A percentile compares a stretch with the other conserved stretches of the same genome.
phyloP scores from a whole-genome alignment of 2,113 vertebrate genomes.

The Morphnarchus princeps region DNA sequence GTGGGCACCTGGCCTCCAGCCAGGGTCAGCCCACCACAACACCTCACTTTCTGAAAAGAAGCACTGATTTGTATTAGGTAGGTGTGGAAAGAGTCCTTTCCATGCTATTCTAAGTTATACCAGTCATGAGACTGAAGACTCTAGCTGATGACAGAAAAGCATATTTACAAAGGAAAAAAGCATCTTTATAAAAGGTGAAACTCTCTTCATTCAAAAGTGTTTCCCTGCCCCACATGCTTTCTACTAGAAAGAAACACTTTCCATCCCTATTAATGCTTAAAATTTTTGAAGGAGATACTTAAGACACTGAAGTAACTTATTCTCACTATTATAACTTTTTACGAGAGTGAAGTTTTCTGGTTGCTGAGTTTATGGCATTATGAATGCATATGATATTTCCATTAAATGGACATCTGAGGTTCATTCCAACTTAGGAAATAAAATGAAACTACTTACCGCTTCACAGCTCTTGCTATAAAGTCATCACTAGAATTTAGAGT shows the following conservation, averaged over 20 bases:
- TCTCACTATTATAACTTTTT: background rate
- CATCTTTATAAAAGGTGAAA: background rate
- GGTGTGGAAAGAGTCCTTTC: background rate
- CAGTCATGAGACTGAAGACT: background rate
- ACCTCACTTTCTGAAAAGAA: background rate
- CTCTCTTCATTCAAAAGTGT: background rate
- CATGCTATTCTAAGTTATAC: background rate
- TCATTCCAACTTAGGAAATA: background rate
- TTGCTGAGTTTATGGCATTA: background rate
- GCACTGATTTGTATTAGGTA: background rate
- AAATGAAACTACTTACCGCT: slow-evolving; percentile 51
- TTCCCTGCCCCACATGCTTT: background rate
- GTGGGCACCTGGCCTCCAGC: no score
- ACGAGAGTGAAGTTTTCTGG: background rate
- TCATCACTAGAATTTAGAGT: slow-evolving; percentile 56
- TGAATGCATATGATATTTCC: background rate
- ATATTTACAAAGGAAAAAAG: background rate
- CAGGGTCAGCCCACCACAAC: no score
- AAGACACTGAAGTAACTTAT: background rate
- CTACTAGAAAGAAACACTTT: background rate
- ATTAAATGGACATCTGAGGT: background rate
- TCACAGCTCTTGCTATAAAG: slow-evolving; percentile 70
- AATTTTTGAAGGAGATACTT: background rate
- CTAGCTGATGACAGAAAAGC: background rate
- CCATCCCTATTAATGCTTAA: background rate